phyloP scores from a whole-genome alignment of 1,140 invertebrate genomes.

The Sitobion miscanthi region DNA sequence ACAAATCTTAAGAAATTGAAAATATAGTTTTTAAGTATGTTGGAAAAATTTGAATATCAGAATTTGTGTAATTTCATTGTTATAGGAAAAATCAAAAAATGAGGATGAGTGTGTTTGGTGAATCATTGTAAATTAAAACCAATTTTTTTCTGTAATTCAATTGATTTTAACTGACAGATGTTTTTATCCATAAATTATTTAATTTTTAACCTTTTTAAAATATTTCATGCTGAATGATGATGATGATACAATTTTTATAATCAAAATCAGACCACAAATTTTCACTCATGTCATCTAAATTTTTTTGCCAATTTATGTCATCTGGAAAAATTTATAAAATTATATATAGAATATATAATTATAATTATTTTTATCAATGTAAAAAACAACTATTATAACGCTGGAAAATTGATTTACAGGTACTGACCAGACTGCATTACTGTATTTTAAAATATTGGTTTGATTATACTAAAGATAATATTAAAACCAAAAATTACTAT shows the following conservation, averaged over 20 bases:
- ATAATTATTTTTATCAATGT: neutral
- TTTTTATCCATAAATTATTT: neutral
- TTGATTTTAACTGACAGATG: neutral
- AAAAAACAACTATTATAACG: neutral
- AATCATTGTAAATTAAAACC: too few relatives aligned
- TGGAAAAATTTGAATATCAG: neutral
- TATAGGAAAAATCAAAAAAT: neutral
- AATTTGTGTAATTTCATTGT: neutral
- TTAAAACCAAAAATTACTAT: conserved; percentile 20
- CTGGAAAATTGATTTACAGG: conserved; percentile 27
- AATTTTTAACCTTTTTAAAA: neutral
- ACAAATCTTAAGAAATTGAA: neutral
- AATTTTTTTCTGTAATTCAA: neutral
- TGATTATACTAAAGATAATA: neutral
- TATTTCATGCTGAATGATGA: neutral
- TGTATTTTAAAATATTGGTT: conserved; percentile 25
- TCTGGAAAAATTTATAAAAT: neutral
- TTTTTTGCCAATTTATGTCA: neutral
- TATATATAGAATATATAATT: neutral
- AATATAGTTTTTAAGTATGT: neutral
- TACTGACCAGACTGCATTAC: conserved; percentile 13
- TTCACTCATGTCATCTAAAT: neutral
- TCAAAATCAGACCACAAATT: neutral
- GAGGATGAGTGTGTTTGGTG: neutral
- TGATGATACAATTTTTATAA: neutral